Evolutionary conservation across 2,888 invertebrate genomes (phyloP).

Genomic region (Formica aserva): DNA sequence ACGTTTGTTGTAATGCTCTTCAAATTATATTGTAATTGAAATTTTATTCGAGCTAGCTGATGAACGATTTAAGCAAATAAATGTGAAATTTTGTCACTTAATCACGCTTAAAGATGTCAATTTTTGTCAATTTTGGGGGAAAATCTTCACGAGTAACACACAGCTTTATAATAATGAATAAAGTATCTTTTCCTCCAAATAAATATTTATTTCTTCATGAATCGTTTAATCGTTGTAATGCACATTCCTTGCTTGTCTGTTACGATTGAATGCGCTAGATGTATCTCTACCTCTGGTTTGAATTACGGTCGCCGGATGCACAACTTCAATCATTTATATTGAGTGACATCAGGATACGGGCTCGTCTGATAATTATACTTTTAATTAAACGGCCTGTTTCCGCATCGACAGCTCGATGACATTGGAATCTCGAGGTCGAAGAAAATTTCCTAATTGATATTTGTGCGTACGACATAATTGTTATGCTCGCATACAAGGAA

Average conservation of each 20-base stretch:
- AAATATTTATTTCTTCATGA: not conserved
- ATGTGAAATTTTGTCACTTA: not conserved
- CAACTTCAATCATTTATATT: slow-evolving; percentile 59
- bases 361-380: slow-evolving; percentile 63
- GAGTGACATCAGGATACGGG: slow-evolving; percentile 69
- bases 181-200: not conserved
- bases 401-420: not conserved
- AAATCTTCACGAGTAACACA: not conserved
- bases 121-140: not conserved
- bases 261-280: slow-evolving; percentile 38
- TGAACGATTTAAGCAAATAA: slow-evolving; percentile 2
- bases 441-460: slow-evolving; percentile 22
- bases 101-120: not conserved
- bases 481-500: not conserved
- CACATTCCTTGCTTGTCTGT: slow-evolving; percentile 59
- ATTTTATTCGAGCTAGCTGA: not conserved
- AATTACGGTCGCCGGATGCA: slow-evolving; percentile 64
- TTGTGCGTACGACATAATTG: not conserved
- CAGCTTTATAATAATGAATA: not conserved
- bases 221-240: slow-evolving; percentile 38
- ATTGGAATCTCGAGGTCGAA: not conserved
- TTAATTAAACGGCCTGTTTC: slow-evolving; percentile 29
- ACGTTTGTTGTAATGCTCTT: slow-evolving; percentile 18
- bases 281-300: slow-evolving; percentile 64
- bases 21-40: slow-evolving; percentile 17